These are phyloP conservation scores for Otis tarda DNA, from an alignment of 2,113 vertebrate species.

Conservation along the genomic window DNA sequence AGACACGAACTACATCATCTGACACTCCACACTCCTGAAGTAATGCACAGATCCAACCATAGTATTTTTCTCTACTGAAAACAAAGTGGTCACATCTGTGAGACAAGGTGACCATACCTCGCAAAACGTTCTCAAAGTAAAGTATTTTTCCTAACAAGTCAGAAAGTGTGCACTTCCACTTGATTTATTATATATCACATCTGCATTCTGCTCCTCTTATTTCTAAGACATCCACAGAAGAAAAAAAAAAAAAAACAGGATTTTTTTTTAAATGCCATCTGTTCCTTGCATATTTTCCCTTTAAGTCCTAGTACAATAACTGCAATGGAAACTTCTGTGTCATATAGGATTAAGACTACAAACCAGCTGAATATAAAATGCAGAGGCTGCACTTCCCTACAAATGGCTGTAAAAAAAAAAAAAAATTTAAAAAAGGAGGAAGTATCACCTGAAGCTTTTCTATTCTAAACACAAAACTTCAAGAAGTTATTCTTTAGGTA, in stretches of 20 bases:
- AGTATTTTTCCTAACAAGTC: neutral
- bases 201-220: constrained; percentile 26
- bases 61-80: neutral
- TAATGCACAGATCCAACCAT: neutral
- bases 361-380: neutral
- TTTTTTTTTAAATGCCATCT: constrained; percentile 18
- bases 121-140: neutral
- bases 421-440: neutral
- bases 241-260: neutral
- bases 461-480: neutral
- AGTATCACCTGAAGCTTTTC: neutral
- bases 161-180: neutral
- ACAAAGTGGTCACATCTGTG: neutral
- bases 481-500: neutral
- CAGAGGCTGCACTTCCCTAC: neutral
- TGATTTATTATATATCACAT: neutral
- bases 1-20: neutral
- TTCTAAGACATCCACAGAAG: neutral
- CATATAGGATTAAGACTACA: constrained; percentile 2
- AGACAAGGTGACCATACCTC: neutral
- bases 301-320: neutral
- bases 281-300: constrained; percentile 37
- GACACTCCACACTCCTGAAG: neutral
- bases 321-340: constrained; percentile 36
- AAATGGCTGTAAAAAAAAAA: neutral